Percentiles rank a stretch among this genome's conserved stretches.
These are phyloP conservation scores for Callithrix jacchus DNA, from an alignment of 2,113 vertebrate genomes.

Conservation along the genomic window DNA sequence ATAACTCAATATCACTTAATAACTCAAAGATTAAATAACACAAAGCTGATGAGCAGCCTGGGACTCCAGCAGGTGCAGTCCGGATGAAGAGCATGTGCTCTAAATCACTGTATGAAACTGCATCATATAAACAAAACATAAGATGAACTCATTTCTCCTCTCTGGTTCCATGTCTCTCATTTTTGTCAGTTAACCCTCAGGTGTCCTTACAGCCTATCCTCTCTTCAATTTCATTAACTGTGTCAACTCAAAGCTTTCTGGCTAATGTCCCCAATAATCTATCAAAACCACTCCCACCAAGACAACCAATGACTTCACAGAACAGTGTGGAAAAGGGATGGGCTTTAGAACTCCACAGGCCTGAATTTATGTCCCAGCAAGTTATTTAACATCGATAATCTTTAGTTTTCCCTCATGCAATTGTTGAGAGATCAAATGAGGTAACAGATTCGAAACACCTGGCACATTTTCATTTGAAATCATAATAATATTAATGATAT, in stretches of 20 bases:
- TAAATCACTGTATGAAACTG: not conserved
- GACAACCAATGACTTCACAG: not conserved
- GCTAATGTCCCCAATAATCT: not conserved
- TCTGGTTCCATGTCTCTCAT: not conserved
- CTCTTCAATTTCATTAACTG: not conserved
- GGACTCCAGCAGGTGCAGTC: not conserved
- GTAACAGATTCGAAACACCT: not conserved
- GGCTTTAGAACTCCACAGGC: not conserved
- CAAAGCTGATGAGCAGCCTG: not conserved
- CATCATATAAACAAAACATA: not conserved
- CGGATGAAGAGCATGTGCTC: not conserved
- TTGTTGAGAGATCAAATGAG: not conserved
- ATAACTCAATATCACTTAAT: too few relatives aligned
- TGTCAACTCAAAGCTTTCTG: not conserved
- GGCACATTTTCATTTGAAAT: not conserved
- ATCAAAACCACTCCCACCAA: not conserved
- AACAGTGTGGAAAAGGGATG: not conserved
- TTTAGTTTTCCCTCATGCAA: not conserved
- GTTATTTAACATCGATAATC: not conserved
- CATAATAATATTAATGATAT: not conserved
- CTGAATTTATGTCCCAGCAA: not conserved
- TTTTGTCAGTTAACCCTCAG: not conserved
- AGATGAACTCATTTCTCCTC: not conserved
- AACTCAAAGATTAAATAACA: not conserved
- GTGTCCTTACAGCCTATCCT: not conserved